Evolutionary conservation across 2,797 vertebrate species (phyloP), one percentile per base, ranked within the genome.

Genomic region (Triplophysa bombifrons): DNA sequence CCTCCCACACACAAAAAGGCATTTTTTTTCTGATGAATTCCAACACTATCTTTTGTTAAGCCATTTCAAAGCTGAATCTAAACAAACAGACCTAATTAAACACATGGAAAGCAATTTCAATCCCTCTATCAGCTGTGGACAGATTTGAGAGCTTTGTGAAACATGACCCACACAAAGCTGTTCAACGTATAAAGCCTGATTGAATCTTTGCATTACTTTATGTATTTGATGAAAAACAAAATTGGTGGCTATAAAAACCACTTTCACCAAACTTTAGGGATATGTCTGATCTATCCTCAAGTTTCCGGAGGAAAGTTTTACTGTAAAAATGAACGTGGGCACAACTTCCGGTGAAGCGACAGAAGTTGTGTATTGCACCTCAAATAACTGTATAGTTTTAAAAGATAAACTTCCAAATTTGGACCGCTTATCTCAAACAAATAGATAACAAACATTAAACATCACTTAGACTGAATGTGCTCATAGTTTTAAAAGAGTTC

Each of bases 1-100:
- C 53, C 25, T 50, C 34, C 48, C 10, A 64, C 16, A 64, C 60
- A 48, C 41, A 41, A 5, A 41, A n/a, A 12, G n/a, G 13, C 25
- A 17, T 2, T 74, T 41, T 50, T 50, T 76, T 65, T 78, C 64
- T 63, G 60, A 72, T 78, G 30, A 53, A 72, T 78, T 78, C 63
- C 27, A 69, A 53, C 53, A 75, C 61, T 67, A 72, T 71, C 61
- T 89, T 89, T 90, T 86, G 78, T 87, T 86, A 81, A 34, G 61
- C 79, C 63, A 48, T 80, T 79, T 84, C 82, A 51, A 88, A 85
- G 78, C 77, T 85, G 88, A 88, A 89, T 83, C 82, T 80, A 84
- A 90, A 90, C 87, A 87, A 88, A 83, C 78, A 83, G 72, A 78
- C 82, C 84, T 90, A 92, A 93, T 93, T 90, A 91, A 91, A 91